phyloP scores from a whole-genome alignment of 2,888 invertebrate genomes.

The Chrysotoxum bicinctum region DNA sequence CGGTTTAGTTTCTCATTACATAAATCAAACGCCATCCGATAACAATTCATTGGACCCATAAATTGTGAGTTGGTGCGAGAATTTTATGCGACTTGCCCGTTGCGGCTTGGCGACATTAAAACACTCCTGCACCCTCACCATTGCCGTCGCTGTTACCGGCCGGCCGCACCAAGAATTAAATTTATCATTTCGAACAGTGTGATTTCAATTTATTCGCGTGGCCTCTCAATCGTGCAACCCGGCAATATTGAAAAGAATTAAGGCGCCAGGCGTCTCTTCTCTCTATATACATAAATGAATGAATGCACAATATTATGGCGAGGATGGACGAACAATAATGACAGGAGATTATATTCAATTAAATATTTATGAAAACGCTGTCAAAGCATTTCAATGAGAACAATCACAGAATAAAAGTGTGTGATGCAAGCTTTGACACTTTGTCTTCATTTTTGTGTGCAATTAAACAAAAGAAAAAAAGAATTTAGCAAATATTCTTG shows the following conservation, averaged over 20 bases:
- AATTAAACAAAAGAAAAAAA: background rate
- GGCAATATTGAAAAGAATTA: conserved; percentile 40
- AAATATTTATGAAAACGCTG: conserved; percentile 57
- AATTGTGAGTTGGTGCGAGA: conserved; percentile 19
- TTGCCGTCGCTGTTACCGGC: background rate
- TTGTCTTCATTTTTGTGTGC: background rate
- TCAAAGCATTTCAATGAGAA: conserved; percentile 57
- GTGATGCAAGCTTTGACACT: conserved; percentile 33
- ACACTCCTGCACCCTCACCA: background rate
- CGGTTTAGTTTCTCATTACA: conserved; percentile 56
- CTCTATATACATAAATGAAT: background rate
- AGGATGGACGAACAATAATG: conserved; percentile 35
- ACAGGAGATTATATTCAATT: conserved; percentile 64
- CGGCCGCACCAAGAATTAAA: conserved; percentile 5
- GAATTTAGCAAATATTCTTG: background rate
- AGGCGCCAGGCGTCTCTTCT: conserved; percentile 52
- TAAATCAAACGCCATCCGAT: conserved; percentile 46
- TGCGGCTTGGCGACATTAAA: conserved; percentile 20
- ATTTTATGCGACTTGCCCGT: conserved; percentile 25
- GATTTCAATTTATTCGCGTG: conserved; percentile 58
- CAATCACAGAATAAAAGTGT: conserved; percentile 20
- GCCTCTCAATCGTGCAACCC: conserved; percentile 22
- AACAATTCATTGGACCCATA: conserved; percentile 48
- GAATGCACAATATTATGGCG: background rate
- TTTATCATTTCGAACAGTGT: conserved; percentile 46